Evolutionary conservation across 2,113 vertebrate species (phyloP), one percentile per base, ranked within the genome.

Genomic region (Equus przewalskii): DNA sequence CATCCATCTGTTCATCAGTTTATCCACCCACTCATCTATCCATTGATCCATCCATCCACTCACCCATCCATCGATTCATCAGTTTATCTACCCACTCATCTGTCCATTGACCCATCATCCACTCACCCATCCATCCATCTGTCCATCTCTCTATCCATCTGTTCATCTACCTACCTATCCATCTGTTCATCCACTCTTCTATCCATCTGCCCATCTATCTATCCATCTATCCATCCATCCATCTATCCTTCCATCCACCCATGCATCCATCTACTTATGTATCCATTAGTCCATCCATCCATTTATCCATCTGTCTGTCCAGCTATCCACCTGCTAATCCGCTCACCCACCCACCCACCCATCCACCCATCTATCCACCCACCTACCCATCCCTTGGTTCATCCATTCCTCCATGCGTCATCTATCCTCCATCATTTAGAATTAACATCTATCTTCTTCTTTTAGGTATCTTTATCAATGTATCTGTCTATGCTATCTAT

Each of bases 141-240:
- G 22, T 6, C n/a, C 30, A n/a, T 1, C 36, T 41, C 36, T 41
- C 36, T 41, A 41, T 41, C 36, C 36, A 41, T 41, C 36, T 41
- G 36, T 41, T 41, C 36, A 41, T 41, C 36, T 41, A 41, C 36
- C 5, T 5, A 15, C 26, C 6, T 4, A 10, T 46, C 2, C 22
- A 1, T 14, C 13, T 6, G 9, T 8, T 6, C 26, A 64, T 16
- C 1, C 24, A 18, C 7, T 11, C 21, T 0, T 24, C 18, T 14
- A 7, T 18, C 36, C 28, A 8, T 14, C 6, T 11, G n/a, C 14
- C 11, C 10, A 33, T 19, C 60, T 18, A 19, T 7, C 10, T 6
- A 14, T 8, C 12, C 21, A 10, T 26, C 33, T 13, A 26, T 16
- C 30, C 19, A n/a, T 14, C 41, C 18, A 44, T 0, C 58, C 24